phyloP scores from a whole-genome alignment of 2,797 vertebrate genomes.

The Pseudochirops corinnae region DNA sequence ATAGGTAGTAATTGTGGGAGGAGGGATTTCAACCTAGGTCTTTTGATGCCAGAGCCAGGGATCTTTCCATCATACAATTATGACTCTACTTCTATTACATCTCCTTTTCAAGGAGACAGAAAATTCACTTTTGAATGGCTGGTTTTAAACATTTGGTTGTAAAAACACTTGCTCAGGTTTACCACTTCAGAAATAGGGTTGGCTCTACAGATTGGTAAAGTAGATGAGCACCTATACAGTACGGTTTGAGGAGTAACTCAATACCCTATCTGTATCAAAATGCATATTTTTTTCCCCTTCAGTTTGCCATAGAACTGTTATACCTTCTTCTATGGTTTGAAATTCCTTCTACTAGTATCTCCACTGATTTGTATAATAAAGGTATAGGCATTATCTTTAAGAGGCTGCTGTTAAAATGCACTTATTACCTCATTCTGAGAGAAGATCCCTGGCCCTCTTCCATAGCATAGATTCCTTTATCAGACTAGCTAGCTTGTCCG shows the following conservation, averaged over 20 bases:
- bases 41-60: neutral
- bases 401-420: neutral
- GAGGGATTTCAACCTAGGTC: neutral
- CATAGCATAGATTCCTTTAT: slow-evolving; percentile 36
- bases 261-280: neutral
- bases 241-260: neutral
- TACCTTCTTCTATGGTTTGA: slow-evolving; percentile 16
- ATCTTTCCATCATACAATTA: neutral
- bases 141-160: neutral
- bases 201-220: neutral
- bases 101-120: neutral
- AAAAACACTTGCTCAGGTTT: neutral
- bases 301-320: neutral
- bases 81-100: neutral
- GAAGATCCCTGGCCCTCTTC: slow-evolving; percentile 4
- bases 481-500: neutral
- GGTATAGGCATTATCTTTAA: neutral
- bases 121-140: neutral
- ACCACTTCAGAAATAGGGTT: neutral
- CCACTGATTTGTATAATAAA: slow-evolving; percentile 11
- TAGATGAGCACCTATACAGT: neutral
- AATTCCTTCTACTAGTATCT: neutral
- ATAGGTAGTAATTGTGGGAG: neutral
- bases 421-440: slow-evolving; percentile 1
- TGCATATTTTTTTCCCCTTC: neutral